Conservation (phyloP, 2,888 invertebrate species). For the Epicampocera succincta region DNA sequence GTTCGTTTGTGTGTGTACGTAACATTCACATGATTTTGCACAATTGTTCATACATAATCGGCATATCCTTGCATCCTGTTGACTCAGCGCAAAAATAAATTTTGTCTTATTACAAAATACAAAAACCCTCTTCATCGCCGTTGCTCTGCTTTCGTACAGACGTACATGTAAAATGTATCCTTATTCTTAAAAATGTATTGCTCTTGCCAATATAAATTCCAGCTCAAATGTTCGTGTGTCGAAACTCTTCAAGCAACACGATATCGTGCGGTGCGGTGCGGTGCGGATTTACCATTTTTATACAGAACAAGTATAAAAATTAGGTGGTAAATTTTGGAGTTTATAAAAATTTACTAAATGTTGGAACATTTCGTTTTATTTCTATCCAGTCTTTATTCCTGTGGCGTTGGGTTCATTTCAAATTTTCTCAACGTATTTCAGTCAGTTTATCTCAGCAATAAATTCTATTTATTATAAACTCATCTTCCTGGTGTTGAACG, state of each 20-base stretch:
- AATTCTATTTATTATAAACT: constrained; percentile 62
- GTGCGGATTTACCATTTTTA: constrained; percentile 48
- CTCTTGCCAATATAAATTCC: constrained; percentile 29
- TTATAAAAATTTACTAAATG: constrained; percentile 55
- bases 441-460: constrained; percentile 54
- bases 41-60: constrained; percentile 5
- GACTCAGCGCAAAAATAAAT: constrained; percentile 66
- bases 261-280: constrained; percentile 46
- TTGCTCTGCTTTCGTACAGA: neutral
- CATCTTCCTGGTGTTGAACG: constrained; percentile 37
- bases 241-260: constrained; percentile 3
- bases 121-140: constrained; percentile 11
- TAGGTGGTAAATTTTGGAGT: constrained; percentile 59
- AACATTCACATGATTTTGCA: neutral
- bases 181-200: constrained; percentile 21
- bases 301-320: constrained; percentile 38
- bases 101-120: constrained; percentile 34
- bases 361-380: constrained; percentile 1
- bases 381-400: constrained; percentile 31
- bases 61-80: constrained; percentile 59
- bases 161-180: constrained; percentile 29
- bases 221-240: constrained; percentile 12
- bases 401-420: constrained; percentile 36
- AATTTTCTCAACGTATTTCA: constrained; percentile 27
- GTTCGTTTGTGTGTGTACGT: neutral